These are phyloP conservation scores for Rotaria sp. DNA, from an alignment of 2,888 invertebrate species.

Conservation along the genomic window DNA sequence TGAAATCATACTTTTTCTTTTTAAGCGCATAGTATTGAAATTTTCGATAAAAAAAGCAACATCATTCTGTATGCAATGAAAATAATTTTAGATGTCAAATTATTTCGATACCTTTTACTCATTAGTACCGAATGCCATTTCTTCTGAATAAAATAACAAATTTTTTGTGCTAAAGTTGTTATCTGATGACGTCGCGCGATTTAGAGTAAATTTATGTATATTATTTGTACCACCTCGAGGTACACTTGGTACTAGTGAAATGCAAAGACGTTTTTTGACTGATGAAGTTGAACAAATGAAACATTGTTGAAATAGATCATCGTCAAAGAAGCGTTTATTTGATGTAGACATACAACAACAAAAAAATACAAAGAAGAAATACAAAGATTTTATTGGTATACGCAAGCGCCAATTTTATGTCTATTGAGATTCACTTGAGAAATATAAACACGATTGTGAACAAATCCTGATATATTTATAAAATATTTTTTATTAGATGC, in stretches of 20 bases:
- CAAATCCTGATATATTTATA: no score
- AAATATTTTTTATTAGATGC: no score
- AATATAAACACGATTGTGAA: no score
- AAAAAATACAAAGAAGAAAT: not conserved
- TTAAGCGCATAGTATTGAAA: not conserved
- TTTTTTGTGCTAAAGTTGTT: not conserved
- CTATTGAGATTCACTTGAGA: no score
- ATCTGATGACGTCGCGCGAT: not conserved
- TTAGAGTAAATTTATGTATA: not conserved
- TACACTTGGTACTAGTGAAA: not conserved
- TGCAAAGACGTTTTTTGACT: not conserved
- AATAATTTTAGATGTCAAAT: no score
- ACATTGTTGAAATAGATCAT: not conserved
- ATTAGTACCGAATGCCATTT: not conserved
- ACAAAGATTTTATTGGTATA: no score
- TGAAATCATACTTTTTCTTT: no score
- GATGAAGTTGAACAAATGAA: not conserved
- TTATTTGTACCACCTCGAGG: not conserved
- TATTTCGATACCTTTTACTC: not conserved
- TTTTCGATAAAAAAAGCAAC: no score
- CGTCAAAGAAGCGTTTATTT: not conserved
- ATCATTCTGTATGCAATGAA: no score
- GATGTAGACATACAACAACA: not conserved
- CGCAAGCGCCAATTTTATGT: no score
- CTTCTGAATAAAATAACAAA: not conserved